Conservation (phyloP, 2,113 vertebrate species). For the Dunckerocampus dactyliophorus region DNA sequence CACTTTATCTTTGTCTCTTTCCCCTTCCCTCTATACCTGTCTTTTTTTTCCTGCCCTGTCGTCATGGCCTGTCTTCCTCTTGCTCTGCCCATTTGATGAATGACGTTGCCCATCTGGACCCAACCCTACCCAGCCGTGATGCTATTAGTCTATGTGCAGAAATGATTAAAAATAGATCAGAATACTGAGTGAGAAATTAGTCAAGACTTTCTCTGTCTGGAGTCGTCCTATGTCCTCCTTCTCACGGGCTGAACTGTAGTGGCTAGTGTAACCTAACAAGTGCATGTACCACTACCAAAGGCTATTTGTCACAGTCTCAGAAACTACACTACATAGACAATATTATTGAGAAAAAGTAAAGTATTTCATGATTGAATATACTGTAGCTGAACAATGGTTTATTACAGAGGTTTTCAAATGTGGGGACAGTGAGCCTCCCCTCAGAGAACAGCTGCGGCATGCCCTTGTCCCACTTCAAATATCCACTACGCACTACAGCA, state of each 20-base stretch:
- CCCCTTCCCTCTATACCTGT: slow-evolving; percentile 24
- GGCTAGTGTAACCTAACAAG: neutral
- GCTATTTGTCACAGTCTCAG: neutral
- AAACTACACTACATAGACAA: too few species aligned
- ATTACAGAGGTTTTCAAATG: neutral
- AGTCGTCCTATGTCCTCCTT: slow-evolving; percentile 20
- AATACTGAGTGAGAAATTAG: slow-evolving; percentile 52
- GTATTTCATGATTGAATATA: too few species aligned
- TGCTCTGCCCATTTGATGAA: slow-evolving; percentile 50
- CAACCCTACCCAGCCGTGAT: slow-evolving; percentile 30
- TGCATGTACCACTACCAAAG: neutral
- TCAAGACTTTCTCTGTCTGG: slow-evolving; percentile 43
- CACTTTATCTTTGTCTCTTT: slow-evolving; percentile 29
- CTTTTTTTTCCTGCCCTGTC: slow-evolving; percentile 34
- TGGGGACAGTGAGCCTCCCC: neutral
- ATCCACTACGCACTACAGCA: too few species aligned
- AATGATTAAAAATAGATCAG: slow-evolving; percentile 67
- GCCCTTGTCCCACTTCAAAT: too few species aligned
- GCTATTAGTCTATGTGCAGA: slow-evolving; percentile 54
- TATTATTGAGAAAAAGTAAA: too few species aligned
- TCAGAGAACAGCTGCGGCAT: too few species aligned
- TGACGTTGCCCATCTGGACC: slow-evolving; percentile 59
- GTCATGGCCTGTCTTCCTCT: slow-evolving; percentile 34
- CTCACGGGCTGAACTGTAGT: slow-evolving; percentile 18
- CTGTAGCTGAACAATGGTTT: neutral